A percentile compares a stretch with the other conserved stretches of the same genome.
These are phyloP conservation scores for Periparus ater DNA, from an alignment of 2,797 vertebrate genomes.

Conservation along the genomic window DNA sequence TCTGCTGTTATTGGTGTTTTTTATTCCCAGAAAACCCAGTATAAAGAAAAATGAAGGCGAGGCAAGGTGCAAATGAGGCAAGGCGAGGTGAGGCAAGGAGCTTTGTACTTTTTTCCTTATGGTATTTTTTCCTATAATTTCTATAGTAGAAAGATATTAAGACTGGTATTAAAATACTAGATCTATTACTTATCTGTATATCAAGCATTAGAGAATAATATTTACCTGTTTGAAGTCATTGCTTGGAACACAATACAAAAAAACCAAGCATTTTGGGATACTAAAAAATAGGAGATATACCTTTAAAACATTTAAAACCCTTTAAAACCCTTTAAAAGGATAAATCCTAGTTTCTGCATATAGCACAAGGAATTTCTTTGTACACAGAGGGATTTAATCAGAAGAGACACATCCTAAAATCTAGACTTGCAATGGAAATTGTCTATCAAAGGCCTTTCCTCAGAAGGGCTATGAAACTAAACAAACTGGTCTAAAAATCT, in stretches of 20 bases:
- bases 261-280: background rate
- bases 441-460: background rate
- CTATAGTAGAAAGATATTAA: background rate
- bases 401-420: background rate
- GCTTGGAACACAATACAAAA: background rate
- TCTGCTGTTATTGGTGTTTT: background rate
- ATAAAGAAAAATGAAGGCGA: accelerated
- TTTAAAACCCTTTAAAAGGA: background rate
- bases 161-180: background rate
- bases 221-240: background rate
- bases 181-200: background rate
- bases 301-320: too few relatives aligned
- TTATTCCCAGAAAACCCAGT: background rate
- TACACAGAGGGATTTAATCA: background rate
- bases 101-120: background rate
- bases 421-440: background rate
- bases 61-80: background rate
- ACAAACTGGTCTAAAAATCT: background rate
- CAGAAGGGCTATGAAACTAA: background rate
- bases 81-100: accelerated
- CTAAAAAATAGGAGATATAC: too few relatives aligned
- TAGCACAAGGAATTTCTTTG: background rate
- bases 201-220: background rate
- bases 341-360: background rate
- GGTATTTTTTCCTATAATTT: background rate